A percentile compares a stretch with the other conserved stretches of the same genome.
These are phyloP conservation scores for Parotocinclus haroldoi DNA, from an alignment of 2,797 vertebrate genomes.

Conservation along the genomic window DNA sequence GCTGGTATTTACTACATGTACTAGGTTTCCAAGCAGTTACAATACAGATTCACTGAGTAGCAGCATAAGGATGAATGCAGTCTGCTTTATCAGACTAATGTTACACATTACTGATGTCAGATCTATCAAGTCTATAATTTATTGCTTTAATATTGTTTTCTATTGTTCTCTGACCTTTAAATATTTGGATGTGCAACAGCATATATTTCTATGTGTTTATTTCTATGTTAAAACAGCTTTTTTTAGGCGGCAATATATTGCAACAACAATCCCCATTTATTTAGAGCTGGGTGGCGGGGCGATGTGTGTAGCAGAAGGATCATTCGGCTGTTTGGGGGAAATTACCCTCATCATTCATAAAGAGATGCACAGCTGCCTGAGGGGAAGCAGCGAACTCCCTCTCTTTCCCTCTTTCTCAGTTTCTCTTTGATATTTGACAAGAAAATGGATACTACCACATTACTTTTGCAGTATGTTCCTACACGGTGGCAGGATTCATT, in stretches of 20 bases:
- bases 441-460: conserved; percentile 30
- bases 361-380: conserved; percentile 77
- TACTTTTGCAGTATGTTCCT: conserved; percentile 22
- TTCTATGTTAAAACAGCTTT: not conserved
- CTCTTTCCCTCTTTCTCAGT: conserved; percentile 37
- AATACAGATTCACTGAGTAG: conserved; percentile 1
- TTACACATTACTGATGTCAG: not conserved
- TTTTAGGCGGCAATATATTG: conserved; percentile 49
- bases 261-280: conserved; percentile 55
- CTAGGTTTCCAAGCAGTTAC: conserved; percentile 10
- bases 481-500: conserved; percentile 39
- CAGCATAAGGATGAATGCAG: not conserved
- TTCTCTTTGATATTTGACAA: conserved; percentile 51
- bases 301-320: conserved; percentile 64
- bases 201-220: conserved; percentile 23
- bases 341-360: conserved; percentile 83
- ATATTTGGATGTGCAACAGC: conserved; percentile 10
- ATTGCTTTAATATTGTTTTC: not conserved
- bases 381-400: conserved; percentile 62
- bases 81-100: not conserved
- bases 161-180: conserved; percentile 13
- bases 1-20: conserved; percentile 20
- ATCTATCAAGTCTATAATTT: not conserved
- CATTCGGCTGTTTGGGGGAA: conserved; percentile 80
- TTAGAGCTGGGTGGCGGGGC: conserved; percentile 45